Percentiles rank a stretch among this genome's conserved stretches.
Evolutionary conservation across 2,888 invertebrate species (phyloP).

Genomic region (Lacanobia oleracea): DNA sequence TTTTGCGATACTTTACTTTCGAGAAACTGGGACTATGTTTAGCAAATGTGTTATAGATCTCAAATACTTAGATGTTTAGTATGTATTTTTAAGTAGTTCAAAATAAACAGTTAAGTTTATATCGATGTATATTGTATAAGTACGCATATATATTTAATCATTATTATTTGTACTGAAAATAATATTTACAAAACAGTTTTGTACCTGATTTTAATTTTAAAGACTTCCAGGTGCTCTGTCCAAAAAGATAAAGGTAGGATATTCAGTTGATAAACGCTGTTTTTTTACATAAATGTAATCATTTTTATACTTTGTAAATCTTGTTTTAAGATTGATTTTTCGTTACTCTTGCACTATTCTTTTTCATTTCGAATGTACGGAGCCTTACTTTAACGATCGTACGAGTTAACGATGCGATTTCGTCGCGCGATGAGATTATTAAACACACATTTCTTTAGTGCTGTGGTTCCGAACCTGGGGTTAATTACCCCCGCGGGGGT

Average conservation of each 20-base stretch:
- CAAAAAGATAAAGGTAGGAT: constrained; percentile 16
- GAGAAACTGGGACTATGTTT: not conserved
- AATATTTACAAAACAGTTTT: constrained; percentile 27
- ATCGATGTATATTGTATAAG: constrained; percentile 14
- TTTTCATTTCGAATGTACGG: no score
- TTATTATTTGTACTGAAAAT: constrained; percentile 3
- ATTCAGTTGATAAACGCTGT: constrained; percentile 20
- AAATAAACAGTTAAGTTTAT: constrained; percentile 35
- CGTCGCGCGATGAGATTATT: no score
- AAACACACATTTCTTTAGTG: no score
- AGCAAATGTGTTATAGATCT: constrained; percentile 47
- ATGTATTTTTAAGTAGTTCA: constrained; percentile 39
- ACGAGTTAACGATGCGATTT: no score
- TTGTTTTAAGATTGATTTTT: not conserved
- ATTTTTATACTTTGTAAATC: constrained; percentile 19
- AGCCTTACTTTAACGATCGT: not conserved
- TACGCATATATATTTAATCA: constrained; percentile 1
- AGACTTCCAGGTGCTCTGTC: constrained; percentile 26
- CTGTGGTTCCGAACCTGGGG: no score
- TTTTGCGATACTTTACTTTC: not conserved
- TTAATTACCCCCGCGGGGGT: no score
- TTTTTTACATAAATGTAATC: not conserved
- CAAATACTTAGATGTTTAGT: constrained; percentile 43
- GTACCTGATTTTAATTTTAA: constrained; percentile 61
- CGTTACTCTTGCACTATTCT: no score